Base-by-base conservation (phyloP, 2,888 invertebrate genomes). In the Latheticus oryzae region DNA sequence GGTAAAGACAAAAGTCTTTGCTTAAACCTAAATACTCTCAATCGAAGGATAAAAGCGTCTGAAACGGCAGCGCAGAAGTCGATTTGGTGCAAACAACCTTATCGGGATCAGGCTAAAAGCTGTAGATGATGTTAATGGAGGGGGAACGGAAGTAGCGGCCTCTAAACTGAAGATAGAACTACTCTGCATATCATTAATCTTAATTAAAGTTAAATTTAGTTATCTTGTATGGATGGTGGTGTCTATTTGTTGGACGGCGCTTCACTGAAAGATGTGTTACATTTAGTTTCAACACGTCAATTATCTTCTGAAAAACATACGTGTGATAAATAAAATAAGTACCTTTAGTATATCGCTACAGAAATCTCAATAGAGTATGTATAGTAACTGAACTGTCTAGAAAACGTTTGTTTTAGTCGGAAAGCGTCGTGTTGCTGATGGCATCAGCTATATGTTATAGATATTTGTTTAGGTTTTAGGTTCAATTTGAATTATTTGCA, bases 101-200 rank as follows among this genome's bases (percentile, higher is more conserved):
- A 61, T 58, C 60, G 62, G 63, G 58, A 65, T 62, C 62, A 54
- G 58, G 61, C 64, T 67, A 68, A 70, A 68, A 68, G 68, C 67
- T 66, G 65, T 68, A 68, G 68, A 70, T 70, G 70, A 69, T 69
- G 70, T 67, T 70, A 70, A 70, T 69, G 69, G 70, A 61, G 52
- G 67, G 68, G 65, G 63, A 64, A 61, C 66, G 66, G 67, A 71
- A 71, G 71, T 70, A 69, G 70, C 72, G 73, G 70, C 70, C 72
- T 73, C 74, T 68, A 71, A 73, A 71, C 74, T 73, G 69, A 73
- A 76, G 75, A 76, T 76, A 76, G 74, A 75, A 76, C 75, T 76
- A 76, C 75, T 78, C 77, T 76, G 76, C 77, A 78, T 78, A 75
- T 77, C 77, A 78, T 78, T 77, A 75, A 78, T 78, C 78, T 77